phyloP scores from a whole-genome alignment of 2,113 vertebrate genomes.

The Meles meles region DNA sequence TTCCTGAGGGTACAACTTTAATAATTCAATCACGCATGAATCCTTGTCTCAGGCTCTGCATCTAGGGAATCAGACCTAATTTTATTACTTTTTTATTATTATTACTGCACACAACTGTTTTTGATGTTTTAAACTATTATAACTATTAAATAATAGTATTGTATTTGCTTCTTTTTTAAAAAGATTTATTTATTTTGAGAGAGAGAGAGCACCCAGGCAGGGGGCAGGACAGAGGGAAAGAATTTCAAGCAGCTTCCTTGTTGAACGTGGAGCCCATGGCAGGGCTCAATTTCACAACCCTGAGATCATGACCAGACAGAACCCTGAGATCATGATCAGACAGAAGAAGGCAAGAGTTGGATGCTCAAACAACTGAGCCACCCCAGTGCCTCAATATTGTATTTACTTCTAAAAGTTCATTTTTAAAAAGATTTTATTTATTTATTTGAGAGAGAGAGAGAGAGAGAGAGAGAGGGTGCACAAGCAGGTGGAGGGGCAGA shows the following conservation, averaged over 20 bases:
- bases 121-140: not conserved
- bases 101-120: not conserved
- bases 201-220: not conserved
- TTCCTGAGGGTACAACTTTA: not conserved
- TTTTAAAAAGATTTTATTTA: too few relatives aligned
- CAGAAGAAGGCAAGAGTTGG: too few relatives aligned
- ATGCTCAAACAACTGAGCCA: too few relatives aligned
- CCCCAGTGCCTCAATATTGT: too few relatives aligned
- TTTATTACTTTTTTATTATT: not conserved
- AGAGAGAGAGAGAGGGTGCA: too few relatives aligned
- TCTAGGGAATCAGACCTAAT: not conserved
- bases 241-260: not conserved
- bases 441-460: too few relatives aligned
- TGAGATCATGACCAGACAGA: too few relatives aligned
- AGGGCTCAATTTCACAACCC: too few relatives aligned
- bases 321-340: too few relatives aligned
- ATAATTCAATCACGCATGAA: not conserved
- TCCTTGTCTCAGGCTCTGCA: not conserved
- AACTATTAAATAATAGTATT: not conserved
- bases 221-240: not conserved
- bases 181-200: not conserved
- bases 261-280: not conserved
- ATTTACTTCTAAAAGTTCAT: too few relatives aligned
- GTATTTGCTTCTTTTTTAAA: not conserved
- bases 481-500: not conserved